Percentiles rank a stretch among this genome's conserved stretches.
Conservation (phyloP, 2,113 vertebrate genomes). For the Agapornis roseicollis region DNA sequence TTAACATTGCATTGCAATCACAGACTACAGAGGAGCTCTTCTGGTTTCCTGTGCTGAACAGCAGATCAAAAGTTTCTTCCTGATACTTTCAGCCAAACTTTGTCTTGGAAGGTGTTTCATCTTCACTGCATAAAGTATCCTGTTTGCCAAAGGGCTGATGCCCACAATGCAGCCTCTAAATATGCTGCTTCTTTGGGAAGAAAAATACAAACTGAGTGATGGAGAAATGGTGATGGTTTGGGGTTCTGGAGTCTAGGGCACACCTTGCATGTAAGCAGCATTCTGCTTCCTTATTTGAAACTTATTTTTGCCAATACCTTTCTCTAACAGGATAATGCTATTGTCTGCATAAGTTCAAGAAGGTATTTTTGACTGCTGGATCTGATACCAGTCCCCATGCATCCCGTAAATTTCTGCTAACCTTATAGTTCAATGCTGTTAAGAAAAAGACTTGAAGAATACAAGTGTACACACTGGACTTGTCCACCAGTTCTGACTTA, state of each 20-base stretch:
- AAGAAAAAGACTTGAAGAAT: not conserved
- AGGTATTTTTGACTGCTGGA: not conserved
- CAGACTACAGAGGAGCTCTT: not conserved
- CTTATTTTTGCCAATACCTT: not conserved
- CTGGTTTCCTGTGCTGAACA: not conserved
- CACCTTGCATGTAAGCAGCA: no score
- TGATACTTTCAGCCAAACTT: not conserved
- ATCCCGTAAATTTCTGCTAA: not conserved
- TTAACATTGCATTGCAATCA: not conserved
- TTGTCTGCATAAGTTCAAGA: not conserved
- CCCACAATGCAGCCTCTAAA: not conserved
- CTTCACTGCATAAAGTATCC: not conserved
- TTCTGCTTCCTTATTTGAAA: not conserved
- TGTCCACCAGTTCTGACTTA: not conserved
- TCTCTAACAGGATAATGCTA: not conserved
- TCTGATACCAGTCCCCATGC: not conserved
- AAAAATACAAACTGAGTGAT: not conserved
- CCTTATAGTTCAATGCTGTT: not conserved
- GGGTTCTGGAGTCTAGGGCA: not conserved
- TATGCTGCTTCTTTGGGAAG: not conserved
- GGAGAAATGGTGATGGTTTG: not conserved
- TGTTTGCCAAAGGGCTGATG: not conserved
- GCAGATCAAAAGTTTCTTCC: not conserved
- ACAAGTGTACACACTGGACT: not conserved
- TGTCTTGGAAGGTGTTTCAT: not conserved